Base-by-base conservation (phyloP, 2,797 vertebrate genomes). In the Coracias cyanogaster region DNA sequence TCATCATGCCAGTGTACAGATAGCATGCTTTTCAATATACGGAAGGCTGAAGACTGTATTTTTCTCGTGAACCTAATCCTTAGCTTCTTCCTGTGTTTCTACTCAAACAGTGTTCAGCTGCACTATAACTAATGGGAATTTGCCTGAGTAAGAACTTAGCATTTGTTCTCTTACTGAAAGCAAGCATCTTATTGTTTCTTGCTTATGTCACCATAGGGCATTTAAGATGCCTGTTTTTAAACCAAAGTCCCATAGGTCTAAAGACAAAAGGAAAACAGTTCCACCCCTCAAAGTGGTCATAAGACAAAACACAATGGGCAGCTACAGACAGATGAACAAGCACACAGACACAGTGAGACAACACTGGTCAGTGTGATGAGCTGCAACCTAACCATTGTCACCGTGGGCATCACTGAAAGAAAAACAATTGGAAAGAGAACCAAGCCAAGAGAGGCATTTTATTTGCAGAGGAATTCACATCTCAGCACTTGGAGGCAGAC, bases 401-500 rank as follows among this genome's bases (percentile, higher is more conserved):
- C 79, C 0, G 0, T 85, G 26, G 76, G 82, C 96, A 66, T 52
- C 31, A 14, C 66, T 79, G 69, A 67, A 86, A 90, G 37, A 64
- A 94, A 88, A 91, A 93, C 69, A 93, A 81, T 15, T 83, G 72
- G 76, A 46, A 88, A 69, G 62, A 81, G 24, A 90, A 83, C 28
- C 0, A 7, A 73, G 49, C 61, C 72, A 89, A 83, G 58, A 91
- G 26, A 69, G 82, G 81, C 85, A 84, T 72, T 94, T 88, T 46
- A 55, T 91, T 94, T 76, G 79, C 57, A 76, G 66, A 94, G 51
- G 92, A 96, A 89, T 96, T 86, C 3, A 1, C 55, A 37, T 96
- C 82, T 95, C 92, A 96, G 94, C 91, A 91, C 15, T 94, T 90
- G 91, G 87, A 86, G 85, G 25, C 58, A 62, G 51, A 78, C 79